phyloP scores from a whole-genome alignment of 2,113 vertebrate genomes.

The Saiga tatarica region DNA sequence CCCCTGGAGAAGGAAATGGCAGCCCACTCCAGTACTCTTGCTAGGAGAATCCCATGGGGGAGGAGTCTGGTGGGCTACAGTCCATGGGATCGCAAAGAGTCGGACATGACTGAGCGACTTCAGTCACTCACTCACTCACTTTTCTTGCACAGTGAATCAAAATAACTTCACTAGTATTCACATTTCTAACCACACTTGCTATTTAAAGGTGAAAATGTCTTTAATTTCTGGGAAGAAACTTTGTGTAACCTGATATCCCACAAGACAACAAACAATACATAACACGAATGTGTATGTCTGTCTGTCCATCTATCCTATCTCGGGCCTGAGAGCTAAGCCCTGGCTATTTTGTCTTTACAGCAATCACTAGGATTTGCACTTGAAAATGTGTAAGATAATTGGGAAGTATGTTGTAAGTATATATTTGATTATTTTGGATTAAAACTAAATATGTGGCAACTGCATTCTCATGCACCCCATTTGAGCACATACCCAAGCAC shows the following conservation, averaged over 20 bases:
- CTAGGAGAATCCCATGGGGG: too few relatives aligned
- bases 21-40: too few relatives aligned
- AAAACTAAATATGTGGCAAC: not conserved
- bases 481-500: not conserved
- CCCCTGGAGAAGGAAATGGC: too few relatives aligned
- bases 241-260: not conserved
- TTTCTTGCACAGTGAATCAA: not conserved
- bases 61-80: too few relatives aligned
- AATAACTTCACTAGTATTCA: not conserved
- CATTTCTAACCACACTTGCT: not conserved
- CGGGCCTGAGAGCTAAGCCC: not conserved
- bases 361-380: not conserved
- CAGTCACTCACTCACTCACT: too few relatives aligned
- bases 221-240: not conserved
- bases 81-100: too few relatives aligned
- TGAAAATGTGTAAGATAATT: not conserved
- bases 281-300: fast-evolving
- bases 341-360: not conserved
- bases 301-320: not conserved
- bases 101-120: too few relatives aligned
- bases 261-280: not conserved
- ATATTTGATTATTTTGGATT: not conserved
- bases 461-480: not conserved
- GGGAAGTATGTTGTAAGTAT: not conserved
- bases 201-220: not conserved